Evolutionary conservation across 2,888 invertebrate genomes (phyloP), one percentile per base, ranked within the genome.

Genomic region (Cheilosia pagana): DNA sequence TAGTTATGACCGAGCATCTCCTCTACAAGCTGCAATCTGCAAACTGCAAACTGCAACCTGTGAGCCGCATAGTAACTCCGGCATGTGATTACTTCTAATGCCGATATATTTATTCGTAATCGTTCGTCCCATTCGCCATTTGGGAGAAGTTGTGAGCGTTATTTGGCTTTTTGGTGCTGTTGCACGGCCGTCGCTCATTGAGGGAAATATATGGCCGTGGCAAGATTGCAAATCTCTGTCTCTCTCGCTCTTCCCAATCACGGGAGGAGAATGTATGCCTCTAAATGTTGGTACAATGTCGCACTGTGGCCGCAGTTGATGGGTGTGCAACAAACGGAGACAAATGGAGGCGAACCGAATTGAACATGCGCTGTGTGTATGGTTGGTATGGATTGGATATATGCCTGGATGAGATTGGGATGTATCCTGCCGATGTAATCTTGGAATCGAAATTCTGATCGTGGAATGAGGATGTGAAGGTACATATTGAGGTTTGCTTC

Each of bases 91-190:
- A 79, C 78, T 83, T 83, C 83, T 83, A 83, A 83, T 83, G 78
- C 70, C 83, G 70, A 83, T 83, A 83, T 83, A 83, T 83, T 83
- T 83, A 78, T 83, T 78, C 83, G 78, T 79, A 83, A 83, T 83
- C 78, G 83, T 75, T 79, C 83, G 83, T 83, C 83, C 83, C 83
- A 83, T 79, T 83, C 79, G 83, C 74, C 70, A 79, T 78, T 83
- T 83, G 48, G 78, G 53, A 12, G 35, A 83, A 79, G 70, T 83
- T 78, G 78, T 59, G 23, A 83, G 65, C 70, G 78, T 71, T 82
- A 82, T 81, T 81, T 81, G 71, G 59, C 60, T 75, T 70, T 81
- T 81, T 76, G 76, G 65, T 50, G 45, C 50, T 48, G 50, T 14
- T 21, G 75, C 28, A 67, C 39, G 12, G 28, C 19, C 10, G 60